Base-by-base conservation (phyloP, 1,140 invertebrate genomes). In the Apis dorsata region DNA sequence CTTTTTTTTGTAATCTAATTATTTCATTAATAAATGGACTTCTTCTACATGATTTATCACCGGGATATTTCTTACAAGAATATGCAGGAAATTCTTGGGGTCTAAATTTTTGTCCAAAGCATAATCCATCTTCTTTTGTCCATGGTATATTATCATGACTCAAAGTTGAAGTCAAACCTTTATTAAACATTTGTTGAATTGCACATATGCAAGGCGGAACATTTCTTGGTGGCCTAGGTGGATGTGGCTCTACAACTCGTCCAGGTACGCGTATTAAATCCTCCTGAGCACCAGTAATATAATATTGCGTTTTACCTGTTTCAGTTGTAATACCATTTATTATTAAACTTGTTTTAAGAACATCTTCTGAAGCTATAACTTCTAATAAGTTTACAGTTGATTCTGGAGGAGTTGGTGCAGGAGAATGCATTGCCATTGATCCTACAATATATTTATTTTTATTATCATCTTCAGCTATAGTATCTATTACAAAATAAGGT, bases 181-280 rank as follows among this genome's bases (percentile, higher is more conserved):
- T 84, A 8, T 82, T 81, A 21, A 81, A 73, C n/a, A 88, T 79
- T 69, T 88, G 79, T 0, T 87, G 75, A 34, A 89, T 87, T 0
- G 74, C 79, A 62, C 92, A 93, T 9, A 55, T 71, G 71, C 92
- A 93, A 1, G 91, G 82, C 49, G 88, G 89, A 70, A 92, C 85
- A 60, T 91, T 92, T 51, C 70, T 90, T 5, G 84, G 70, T 28
- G 70, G 77, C 2, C 53, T 19, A 11, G 21, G 76, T n/a, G 59
- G 62, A 59, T 83, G 69, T 66, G 13, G 49, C 34, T 88, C 78
- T n/a, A 84, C 15, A 2, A 88, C 81, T 74, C 66, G 82, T n/a
- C 51, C 59, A 15, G 88, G 83, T 19, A 87, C 49, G 11, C 85
- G 89, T 24, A 91, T 74, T 1, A 85, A 62, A 0, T 88, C 82